These are phyloP conservation scores for Laticauda colubrina DNA, from an alignment of 2,113 vertebrate species.

Conservation along the genomic window DNA sequence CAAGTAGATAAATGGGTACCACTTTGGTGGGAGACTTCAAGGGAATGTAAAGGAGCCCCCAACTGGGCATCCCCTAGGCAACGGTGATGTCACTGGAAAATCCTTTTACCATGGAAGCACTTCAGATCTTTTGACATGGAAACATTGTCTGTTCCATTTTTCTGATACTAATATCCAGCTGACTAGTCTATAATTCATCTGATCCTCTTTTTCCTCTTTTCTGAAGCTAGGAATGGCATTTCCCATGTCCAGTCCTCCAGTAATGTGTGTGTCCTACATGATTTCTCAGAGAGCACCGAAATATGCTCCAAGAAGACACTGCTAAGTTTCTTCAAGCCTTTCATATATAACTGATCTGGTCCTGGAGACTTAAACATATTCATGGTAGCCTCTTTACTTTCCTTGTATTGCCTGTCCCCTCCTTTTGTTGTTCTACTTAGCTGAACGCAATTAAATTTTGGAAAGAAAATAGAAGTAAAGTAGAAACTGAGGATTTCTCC, in stretches of 20 bases:
- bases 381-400: not conserved
- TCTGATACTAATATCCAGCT: not conserved
- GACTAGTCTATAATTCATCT: not conserved
- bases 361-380: not conserved
- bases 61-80: no score
- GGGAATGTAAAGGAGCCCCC: no score
- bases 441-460: not conserved
- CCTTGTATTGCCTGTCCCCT: not conserved
- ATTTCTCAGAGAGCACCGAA: not conserved
- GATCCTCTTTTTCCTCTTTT: not conserved
- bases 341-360: not conserved
- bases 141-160: not conserved
- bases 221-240: not conserved
- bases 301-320: not conserved
- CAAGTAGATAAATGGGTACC: no score
- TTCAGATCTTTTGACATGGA: no score
- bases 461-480: not conserved
- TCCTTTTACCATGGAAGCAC: not conserved
- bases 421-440: not conserved
- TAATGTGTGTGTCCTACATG: not conserved
- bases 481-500: not conserved
- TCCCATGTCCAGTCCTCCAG: not conserved
- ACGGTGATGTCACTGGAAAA: not conserved
- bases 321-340: not conserved
- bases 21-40: no score